Evolutionary conservation across 2,797 vertebrate species (phyloP), one percentile per base, ranked within the genome.

Genomic region (Tinamus major): DNA sequence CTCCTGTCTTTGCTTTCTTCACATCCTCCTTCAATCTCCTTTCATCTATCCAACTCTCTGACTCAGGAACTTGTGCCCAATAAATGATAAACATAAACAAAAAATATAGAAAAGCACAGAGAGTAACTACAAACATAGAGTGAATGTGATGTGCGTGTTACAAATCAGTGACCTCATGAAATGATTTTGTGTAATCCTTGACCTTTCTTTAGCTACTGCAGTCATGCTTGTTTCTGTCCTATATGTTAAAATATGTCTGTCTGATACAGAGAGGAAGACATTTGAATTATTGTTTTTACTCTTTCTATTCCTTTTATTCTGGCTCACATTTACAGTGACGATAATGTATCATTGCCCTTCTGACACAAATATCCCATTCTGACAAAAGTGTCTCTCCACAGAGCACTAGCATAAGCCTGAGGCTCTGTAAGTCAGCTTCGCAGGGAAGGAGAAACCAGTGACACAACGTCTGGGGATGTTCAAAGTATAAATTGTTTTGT

Each of bases 401-500:
- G 64, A 89, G 58, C 33, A 71, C 39, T 11, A 62, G 39, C 14
- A 1, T 58, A 58, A 93, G 78, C 94, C 93, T 72, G 65, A 82
- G 92, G 94, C 81, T 69, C n/a, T 85, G 14, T 65, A 94, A 94
- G n/a, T 75, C 86, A 85, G 76, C 65, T 91, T 93, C 90, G 33
- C 37, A 72, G 86, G 41, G 84, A 74, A 80, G 61, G 53, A 87
- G 71, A 90, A 85, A 71, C 26, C 69, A 87, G 79, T 89, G 86
- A 79, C 92, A 95, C 67, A 35, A 37, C 23, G 89, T 64, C 75
- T 71, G 88, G 78, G 4, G 79, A 42, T 79, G 70, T 79, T 88
- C 24, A 74, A 75, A 91, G 83, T 69, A 76, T 44, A 92, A 95
- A 95, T 41, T 79, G 20, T 31, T 93, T 95, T 95, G 87, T 96